Conservation (phyloP, 2,888 invertebrate species). For the Chirona hameri region DNA sequence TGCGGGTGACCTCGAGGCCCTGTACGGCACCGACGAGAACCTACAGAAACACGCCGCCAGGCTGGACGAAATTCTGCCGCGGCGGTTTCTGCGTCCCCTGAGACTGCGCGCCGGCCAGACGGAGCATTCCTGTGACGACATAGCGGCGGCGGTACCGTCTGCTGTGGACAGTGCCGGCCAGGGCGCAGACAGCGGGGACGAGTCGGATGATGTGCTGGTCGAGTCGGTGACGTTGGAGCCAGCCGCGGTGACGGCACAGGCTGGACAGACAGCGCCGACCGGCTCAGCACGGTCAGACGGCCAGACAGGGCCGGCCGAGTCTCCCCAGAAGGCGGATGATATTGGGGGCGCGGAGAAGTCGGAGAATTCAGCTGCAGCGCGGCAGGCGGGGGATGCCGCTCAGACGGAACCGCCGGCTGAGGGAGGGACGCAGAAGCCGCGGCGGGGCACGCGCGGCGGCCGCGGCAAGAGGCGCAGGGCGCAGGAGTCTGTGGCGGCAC, state of each 20-base stretch:
- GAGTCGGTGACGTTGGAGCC: neutral
- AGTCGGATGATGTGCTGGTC: neutral
- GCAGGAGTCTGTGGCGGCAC: neutral
- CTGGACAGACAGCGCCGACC: too few species aligned
- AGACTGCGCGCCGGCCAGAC: neutral
- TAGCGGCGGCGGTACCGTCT: too few species aligned
- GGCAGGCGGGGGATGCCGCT: too few species aligned
- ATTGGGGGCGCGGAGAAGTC: too few species aligned
- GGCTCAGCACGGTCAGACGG: neutral
- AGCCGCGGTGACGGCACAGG: too few species aligned
- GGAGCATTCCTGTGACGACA: too few species aligned
- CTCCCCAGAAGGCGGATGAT: too few species aligned
- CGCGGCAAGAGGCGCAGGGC: neutral
- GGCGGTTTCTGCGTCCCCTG: conserved; percentile 8
- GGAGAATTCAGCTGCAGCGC: too few species aligned
- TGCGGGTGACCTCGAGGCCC: neutral
- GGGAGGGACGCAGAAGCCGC: neutral
- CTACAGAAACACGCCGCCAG: neutral
- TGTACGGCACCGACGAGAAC: neutral
- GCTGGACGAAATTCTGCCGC: neutral
- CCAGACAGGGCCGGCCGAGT: neutral
- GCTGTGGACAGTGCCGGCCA: neutral
- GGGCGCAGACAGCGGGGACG: neutral
- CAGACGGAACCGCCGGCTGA: neutral
- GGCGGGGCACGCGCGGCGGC: neutral